Conservation (phyloP, 23 tunicate genomes). For the Diplosoma virens region DNA sequence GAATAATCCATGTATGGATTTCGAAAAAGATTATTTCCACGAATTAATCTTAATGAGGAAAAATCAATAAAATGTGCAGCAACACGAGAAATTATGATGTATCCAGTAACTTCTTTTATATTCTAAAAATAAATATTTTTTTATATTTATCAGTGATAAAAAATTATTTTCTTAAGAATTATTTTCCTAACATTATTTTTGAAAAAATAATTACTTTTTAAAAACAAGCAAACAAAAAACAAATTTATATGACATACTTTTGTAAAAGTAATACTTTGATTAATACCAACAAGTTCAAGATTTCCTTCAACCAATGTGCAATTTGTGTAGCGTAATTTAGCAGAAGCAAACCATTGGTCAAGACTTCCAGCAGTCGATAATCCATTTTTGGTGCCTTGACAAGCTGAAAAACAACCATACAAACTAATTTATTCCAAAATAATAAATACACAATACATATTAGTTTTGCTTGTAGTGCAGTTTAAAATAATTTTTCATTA, state of each 20-base stretch:
- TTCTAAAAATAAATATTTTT: no score
- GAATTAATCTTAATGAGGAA: conserved; percentile 71
- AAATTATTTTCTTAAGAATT: no score
- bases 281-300: conserved; percentile 49
- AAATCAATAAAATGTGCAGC: conserved; percentile 48
- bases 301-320: conserved; percentile 83
- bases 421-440: no score
- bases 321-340: conserved; percentile 42
- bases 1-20: background rate
- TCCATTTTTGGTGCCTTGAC: conserved; percentile 39
- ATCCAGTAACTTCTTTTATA: conserved; percentile 72
- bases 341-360: background rate
- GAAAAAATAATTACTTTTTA: no score
- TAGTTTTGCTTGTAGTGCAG: no score
- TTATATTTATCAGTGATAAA: no score
- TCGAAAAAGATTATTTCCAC: conserved; percentile 28
- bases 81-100: conserved; percentile 48
- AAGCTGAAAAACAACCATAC: conserved; percentile 37
- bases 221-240: no score
- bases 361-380: background rate
- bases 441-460: no score
- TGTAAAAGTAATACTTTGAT: conserved; percentile 29
- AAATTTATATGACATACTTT: no score
- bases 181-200: no score
- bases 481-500: no score